phyloP scores from a whole-genome alignment of 2,113 vertebrate genomes.

The Ancistrus triradiatus region DNA sequence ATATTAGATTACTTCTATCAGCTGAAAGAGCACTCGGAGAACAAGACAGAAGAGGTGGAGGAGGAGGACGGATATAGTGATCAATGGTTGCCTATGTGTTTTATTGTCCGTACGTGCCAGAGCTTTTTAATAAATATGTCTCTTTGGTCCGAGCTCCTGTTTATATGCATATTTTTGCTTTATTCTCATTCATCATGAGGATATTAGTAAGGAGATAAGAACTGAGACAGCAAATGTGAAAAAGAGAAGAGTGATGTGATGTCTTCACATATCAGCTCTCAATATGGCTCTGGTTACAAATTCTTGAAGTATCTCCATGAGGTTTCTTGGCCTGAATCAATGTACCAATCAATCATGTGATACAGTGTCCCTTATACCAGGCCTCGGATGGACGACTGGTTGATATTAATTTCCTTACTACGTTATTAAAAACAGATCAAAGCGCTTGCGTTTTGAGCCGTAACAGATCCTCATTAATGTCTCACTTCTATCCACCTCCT shows the following conservation, averaged over 20 bases:
- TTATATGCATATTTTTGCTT: too few species aligned
- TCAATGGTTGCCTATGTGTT: too few species aligned
- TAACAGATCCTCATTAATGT: background rate
- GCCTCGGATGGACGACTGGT: background rate
- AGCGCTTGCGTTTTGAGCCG: background rate
- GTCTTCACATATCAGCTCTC: slow-evolving; percentile 8
- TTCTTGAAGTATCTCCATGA: background rate
- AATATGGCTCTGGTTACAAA: slow-evolving; percentile 23
- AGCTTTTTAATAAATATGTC: too few species aligned
- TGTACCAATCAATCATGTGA: slow-evolving; percentile 22
- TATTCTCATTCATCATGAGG: too few species aligned
- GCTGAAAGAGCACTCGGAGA: too few species aligned
- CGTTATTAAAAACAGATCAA: slow-evolving; percentile 20
- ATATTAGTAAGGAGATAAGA: slow-evolving; percentile 21
- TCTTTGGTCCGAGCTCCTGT: too few species aligned
- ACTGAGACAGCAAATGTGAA: slow-evolving; percentile 17
- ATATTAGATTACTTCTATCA: too few species aligned
- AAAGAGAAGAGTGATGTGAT: background rate
- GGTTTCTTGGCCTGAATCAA: slow-evolving; percentile 1
- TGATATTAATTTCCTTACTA: slow-evolving; percentile 11
- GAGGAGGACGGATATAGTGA: too few species aligned
- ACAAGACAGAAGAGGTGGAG: too few species aligned
- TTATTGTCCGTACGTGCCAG: too few species aligned
- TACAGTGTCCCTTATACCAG: background rate
- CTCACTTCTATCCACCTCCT: background rate